Percentiles rank a stretch among this genome's conserved stretches.
phyloP scores from a whole-genome alignment of 2,888 invertebrate species.

The Mantis religiosa region DNA sequence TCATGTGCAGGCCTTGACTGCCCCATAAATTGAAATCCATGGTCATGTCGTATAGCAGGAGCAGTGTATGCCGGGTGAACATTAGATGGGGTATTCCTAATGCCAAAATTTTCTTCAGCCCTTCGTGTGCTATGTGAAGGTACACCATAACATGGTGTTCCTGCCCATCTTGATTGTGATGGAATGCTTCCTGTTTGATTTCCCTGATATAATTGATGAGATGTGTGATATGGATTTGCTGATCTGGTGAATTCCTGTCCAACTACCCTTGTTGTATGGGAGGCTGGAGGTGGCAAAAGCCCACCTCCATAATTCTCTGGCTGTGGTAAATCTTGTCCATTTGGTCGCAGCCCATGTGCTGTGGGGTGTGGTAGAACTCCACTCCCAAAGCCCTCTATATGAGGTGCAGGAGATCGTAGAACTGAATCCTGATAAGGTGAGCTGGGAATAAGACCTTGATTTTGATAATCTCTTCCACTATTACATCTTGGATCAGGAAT shows the following conservation, averaged over 20 bases:
- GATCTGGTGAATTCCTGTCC: not conserved
- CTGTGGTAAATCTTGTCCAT: not conserved
- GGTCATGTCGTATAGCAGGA: not conserved
- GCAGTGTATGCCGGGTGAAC: not conserved
- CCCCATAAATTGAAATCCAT: not conserved
- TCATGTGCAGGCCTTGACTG: not conserved
- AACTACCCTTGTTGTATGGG: not conserved
- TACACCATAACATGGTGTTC: constrained; percentile 6
- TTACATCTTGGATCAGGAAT: not conserved
- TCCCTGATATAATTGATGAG: not conserved
- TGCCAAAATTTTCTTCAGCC: not conserved
- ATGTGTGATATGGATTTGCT: not conserved
- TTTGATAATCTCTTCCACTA: not conserved
- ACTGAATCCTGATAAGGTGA: not conserved
- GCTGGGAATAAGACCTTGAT: not conserved
- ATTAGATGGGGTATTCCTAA: not conserved
- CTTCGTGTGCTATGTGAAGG: not conserved
- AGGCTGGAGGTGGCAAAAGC: not conserved
- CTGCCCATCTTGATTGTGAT: not conserved
- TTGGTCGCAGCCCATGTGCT: not conserved
- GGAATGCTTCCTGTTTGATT: not conserved
- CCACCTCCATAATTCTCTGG: not conserved
- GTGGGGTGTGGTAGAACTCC: not conserved
- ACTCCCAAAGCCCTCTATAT: not conserved
- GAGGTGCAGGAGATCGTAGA: not conserved